A percentile compares a stretch with the other conserved stretches of the same genome.
Evolutionary conservation across 2,888 invertebrate genomes (phyloP).

Genomic region (Cerastoderma edule): DNA sequence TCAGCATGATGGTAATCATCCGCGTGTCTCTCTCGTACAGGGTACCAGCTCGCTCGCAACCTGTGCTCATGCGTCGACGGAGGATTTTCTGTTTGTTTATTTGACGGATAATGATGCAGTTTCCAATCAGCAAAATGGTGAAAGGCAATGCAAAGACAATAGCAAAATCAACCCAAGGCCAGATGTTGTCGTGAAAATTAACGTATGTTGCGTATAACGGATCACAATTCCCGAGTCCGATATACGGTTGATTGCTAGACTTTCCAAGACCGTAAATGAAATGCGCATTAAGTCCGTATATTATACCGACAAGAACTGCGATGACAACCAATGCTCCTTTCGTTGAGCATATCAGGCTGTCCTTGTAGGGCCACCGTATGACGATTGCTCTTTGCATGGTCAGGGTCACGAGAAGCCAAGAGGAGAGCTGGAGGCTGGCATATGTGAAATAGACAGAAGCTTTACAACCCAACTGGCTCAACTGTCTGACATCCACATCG

Average conservation of each 20-base stretch:
- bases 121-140: slow-evolving; percentile 31
- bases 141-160: slow-evolving; percentile 36
- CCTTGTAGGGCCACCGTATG: slow-evolving; percentile 38
- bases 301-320: neutral
- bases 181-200: slow-evolving; percentile 29
- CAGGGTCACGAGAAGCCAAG: slow-evolving; percentile 37
- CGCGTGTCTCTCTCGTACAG: slow-evolving; percentile 2
- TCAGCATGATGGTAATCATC: slow-evolving; percentile 24
- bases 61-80: slow-evolving; percentile 14
- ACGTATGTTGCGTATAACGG: slow-evolving; percentile 24
- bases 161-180: slow-evolving; percentile 45
- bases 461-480: slow-evolving; percentile 29
- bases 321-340: slow-evolving; percentile 11
- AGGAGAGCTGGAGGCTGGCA: slow-evolving; percentile 35
- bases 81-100: slow-evolving; percentile 4
- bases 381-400: slow-evolving; percentile 38
- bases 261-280: slow-evolving; percentile 30
- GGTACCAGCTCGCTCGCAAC: neutral
- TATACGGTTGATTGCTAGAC: neutral
- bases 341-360: neutral
- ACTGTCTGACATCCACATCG: slow-evolving; percentile 26
- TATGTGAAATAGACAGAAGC: slow-evolving; percentile 36
- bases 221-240: slow-evolving; percentile 10
- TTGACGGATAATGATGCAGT: slow-evolving; percentile 30
- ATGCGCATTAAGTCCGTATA: slow-evolving; percentile 31